phyloP scores from a whole-genome alignment of 2,113 vertebrate species.

The Salvelinus alpinus region DNA sequence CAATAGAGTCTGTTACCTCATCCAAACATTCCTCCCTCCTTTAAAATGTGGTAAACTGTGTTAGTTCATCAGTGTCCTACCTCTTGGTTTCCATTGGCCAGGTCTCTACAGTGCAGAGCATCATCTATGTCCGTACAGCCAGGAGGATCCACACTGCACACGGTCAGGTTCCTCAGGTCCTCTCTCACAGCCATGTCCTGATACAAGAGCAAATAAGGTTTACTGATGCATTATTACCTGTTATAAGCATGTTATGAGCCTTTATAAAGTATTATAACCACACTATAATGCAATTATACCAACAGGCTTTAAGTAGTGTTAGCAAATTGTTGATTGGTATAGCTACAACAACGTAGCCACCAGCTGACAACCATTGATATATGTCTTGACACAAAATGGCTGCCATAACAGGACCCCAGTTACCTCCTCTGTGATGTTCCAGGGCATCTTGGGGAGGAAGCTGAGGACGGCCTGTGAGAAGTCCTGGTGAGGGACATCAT shows the following conservation, averaged over 20 bases:
- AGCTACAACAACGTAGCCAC: no score
- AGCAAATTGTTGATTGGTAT: no score
- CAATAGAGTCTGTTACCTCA: no score
- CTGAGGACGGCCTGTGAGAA: slow-evolving; percentile 93
- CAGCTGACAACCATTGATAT: not conserved
- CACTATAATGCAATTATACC: no score
- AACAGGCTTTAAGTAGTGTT: no score
- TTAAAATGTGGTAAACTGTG: no score
- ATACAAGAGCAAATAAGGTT: slow-evolving; percentile 11
- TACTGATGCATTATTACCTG: not conserved
- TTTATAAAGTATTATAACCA: no score
- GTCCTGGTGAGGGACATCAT: slow-evolving; percentile 93
- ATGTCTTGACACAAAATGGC: slow-evolving; percentile 1
- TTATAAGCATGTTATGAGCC: no score
- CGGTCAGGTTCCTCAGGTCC: slow-evolving; percentile 83
- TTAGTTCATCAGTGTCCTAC: slow-evolving; percentile 44
- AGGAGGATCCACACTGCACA: slow-evolving; percentile 97
- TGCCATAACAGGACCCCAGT: not conserved
- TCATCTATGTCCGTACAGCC: slow-evolving; percentile 99
- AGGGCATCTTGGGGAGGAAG: slow-evolving; percentile 93
- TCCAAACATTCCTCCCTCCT: not conserved
- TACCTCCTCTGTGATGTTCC: slow-evolving; percentile 89
- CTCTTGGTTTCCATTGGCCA: slow-evolving; percentile 90
- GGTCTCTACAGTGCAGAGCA: slow-evolving; percentile 86
- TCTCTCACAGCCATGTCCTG: slow-evolving; percentile 87